Evolutionary conservation across 2,888 invertebrate genomes (phyloP).

Genomic region (Rhagium mordax): DNA sequence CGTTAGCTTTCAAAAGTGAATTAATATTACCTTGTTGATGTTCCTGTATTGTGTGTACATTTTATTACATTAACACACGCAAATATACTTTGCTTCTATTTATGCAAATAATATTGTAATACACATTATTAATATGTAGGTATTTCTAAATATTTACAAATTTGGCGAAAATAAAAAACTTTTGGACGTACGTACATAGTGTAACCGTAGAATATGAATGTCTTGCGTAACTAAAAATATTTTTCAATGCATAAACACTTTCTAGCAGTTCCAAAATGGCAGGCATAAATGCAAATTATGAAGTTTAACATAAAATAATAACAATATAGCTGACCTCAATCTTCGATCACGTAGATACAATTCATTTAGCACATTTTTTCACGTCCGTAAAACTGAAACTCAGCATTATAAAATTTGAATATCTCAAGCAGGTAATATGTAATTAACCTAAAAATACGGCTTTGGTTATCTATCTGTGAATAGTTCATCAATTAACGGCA

Average conservation of each 20-base stretch:
- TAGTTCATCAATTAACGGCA: neutral
- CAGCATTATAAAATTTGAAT: neutral
- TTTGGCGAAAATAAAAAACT: too few species aligned
- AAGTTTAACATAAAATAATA: neutral
- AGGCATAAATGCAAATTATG: neutral
- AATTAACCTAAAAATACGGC: too few species aligned
- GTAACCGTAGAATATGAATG: neutral
- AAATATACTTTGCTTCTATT: too few species aligned
- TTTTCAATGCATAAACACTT: neutral
- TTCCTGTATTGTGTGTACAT: too few species aligned
- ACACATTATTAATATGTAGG: too few species aligned
- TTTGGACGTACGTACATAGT: too few species aligned
- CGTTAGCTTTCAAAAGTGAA: too few species aligned
- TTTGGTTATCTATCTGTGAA: too few species aligned
- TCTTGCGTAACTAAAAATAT: neutral
- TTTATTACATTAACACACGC: too few species aligned
- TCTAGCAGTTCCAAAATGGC: neutral
- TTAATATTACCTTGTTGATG: too few species aligned
- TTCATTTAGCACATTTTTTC: neutral
- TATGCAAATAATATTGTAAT: too few species aligned
- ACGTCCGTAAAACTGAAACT: neutral
- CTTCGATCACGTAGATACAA: conserved; percentile 9
- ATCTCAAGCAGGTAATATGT: neutral
- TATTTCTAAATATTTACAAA: too few species aligned
- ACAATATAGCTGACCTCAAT: conserved; percentile 12